Evolutionary conservation across 1,140 invertebrate genomes (phyloP), one percentile per base, ranked within the genome.

Genomic region (Steinernema khuongi): DNA sequence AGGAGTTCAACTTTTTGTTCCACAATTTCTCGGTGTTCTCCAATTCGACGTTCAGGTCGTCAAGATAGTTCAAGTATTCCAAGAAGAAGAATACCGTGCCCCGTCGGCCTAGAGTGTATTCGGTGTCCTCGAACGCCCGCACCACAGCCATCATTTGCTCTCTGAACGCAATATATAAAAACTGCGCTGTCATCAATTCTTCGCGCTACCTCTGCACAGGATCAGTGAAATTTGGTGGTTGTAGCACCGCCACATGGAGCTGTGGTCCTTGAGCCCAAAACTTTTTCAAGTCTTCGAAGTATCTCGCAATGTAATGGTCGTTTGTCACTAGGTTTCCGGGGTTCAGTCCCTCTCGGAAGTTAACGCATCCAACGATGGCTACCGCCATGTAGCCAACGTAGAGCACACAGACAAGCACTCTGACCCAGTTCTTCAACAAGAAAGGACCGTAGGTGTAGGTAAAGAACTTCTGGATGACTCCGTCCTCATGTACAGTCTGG

Each of bases 351-450:
- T 84, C 94, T 83, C 94, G 90, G 60, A 97, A 90, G 73, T 91
- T 91, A 0, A 91, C 92, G 0, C 94, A 90, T 0, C 94, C 94
- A 86, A 93, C 95, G 41, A 93, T 89, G 0, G 93, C 93, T 0
- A 93, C 91, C 0, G 88, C 89, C 0, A 97, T 81, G 83, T 97
- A 97, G 0, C 89, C 86, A 2, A 90, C 87, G 85, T 96, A 97
- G 11, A 91, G 85, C 0, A 94, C 19, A 0, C 94, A 89, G 18
- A 95, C 90, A 0, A 93, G 22, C 0, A 89, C 86, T 86, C 94
- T 94, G 1, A 93, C 89, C 66, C 89, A 88, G 66, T 89, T 89
- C 70, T 90, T 90, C 81, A 94, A 93, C 1, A 96, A 88, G n/a
- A 92, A 88, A 17, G 88, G 87, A 0, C 91, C 92, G 80, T 94